A percentile compares a stretch with the other conserved stretches of the same genome.
Evolutionary conservation across 2,797 vertebrate species (phyloP).

Genomic region (Enteromius unitaeniatus): DNA sequence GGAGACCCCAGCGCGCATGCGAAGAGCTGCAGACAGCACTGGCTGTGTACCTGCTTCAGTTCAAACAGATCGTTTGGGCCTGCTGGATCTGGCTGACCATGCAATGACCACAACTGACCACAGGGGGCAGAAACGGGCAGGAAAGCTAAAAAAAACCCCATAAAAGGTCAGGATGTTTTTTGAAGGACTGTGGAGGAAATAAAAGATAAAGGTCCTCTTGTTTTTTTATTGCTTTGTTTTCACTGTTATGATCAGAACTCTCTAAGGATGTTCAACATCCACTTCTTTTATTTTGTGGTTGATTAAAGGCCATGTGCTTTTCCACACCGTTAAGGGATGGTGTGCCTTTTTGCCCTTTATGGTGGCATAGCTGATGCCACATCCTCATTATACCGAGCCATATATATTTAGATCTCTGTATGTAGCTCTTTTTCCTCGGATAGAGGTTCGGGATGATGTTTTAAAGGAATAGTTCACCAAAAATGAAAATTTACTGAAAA

Average conservation of each 20-base stretch:
- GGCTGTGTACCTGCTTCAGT: slow-evolving; percentile 80
- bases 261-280: slow-evolving; percentile 30
- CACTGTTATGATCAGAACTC: slow-evolving; percentile 3
- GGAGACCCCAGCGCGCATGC: slow-evolving; percentile 77
- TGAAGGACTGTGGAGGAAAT: background rate
- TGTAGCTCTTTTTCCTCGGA: slow-evolving; percentile 20
- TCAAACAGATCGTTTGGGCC: slow-evolving; percentile 83
- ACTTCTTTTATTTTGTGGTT: slow-evolving; percentile 3
- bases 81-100: slow-evolving; percentile 88
- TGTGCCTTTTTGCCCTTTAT: slow-evolving; percentile 51
- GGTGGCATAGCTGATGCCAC: slow-evolving; percentile 48
- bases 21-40: slow-evolving; percentile 85
- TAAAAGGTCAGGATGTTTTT: slow-evolving; percentile 4
- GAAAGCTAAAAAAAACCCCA: background rate
- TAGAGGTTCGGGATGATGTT: slow-evolving; percentile 12
- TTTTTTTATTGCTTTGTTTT: slow-evolving; percentile 23
- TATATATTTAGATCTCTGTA: slow-evolving; percentile 9
- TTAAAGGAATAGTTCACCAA: background rate
- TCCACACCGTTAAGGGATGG: slow-evolving; percentile 26
- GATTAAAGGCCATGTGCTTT: slow-evolving; percentile 35
- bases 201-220: background rate
- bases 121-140: slow-evolving; percentile 49
- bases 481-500: background rate
- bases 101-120: slow-evolving; percentile 76
- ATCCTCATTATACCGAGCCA: slow-evolving; percentile 30